phyloP scores from a whole-genome alignment of 2,797 vertebrate genomes.

The Hippoglossus hippoglossus region DNA sequence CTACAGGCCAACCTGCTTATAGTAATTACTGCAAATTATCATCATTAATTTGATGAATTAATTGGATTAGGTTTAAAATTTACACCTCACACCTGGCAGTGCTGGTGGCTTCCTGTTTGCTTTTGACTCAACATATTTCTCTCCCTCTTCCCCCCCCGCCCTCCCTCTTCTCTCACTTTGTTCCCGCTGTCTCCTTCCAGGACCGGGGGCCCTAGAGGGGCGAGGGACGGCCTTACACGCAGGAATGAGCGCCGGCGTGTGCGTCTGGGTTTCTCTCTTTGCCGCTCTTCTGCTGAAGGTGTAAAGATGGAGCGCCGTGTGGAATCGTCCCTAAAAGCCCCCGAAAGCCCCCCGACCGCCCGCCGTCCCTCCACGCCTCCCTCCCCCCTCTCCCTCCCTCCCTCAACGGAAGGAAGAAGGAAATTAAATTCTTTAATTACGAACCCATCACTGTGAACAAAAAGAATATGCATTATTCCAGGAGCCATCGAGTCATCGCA shows the following conservation, averaged over 20 bases:
- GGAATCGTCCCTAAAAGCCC: conserved; percentile 61
- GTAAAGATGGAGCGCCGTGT: conserved; percentile 69
- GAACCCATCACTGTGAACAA: conserved; percentile 97
- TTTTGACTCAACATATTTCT: conserved; percentile 2
- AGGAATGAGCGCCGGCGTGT: conserved; percentile 58
- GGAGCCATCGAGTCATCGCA: conserved; percentile 88
- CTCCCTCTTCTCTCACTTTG: conserved; percentile 1
- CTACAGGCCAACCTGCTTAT: conserved; percentile 8
- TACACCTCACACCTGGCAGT: neutral
- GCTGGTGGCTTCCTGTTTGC: conserved; percentile 3
- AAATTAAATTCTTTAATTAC: conserved; percentile 88
- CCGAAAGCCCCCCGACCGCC: conserved; percentile 27
- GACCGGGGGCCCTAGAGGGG: conserved; percentile 83
- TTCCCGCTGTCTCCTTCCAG: conserved; percentile 55
- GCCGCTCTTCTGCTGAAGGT: conserved; percentile 82
- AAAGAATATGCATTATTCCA: conserved; percentile 92
- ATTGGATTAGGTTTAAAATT: conserved; percentile 1
- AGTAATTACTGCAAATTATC: conserved; percentile 4
- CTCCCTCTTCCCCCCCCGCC: neutral
- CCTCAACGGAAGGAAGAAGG: conserved; percentile 64
- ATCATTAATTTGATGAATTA: conserved; percentile 31
- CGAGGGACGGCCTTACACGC: conserved; percentile 69
- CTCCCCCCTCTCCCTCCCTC: conserved; percentile 31
- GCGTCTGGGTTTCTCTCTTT: conserved; percentile 78
- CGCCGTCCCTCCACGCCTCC: conserved; percentile 14